These are phyloP conservation scores for Delichon dasypus DNA, from an alignment of 2,797 vertebrate species.

Conservation along the genomic window DNA sequence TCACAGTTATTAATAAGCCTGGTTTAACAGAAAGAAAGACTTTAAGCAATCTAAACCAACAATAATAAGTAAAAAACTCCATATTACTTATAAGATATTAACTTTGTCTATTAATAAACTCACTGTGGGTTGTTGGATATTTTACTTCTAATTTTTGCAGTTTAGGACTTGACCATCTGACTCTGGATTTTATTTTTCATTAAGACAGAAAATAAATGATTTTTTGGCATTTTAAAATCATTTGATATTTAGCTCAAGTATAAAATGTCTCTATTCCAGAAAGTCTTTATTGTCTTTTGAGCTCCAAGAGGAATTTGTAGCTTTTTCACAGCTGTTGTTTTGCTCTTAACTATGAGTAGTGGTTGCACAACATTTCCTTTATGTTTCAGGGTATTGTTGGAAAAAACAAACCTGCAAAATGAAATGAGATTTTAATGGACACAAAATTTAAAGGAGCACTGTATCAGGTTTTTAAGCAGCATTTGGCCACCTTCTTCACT, in stretches of 20 bases:
- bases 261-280: background rate
- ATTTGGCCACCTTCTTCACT: background rate
- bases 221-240: background rate
- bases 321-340: slow-evolving; percentile 52
- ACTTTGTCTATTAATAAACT: background rate
- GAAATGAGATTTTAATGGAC: background rate
- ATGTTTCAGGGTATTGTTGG: background rate
- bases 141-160: background rate
- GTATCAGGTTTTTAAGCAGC: background rate
- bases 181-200: background rate
- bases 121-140: background rate
- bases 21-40: background rate
- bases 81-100: background rate
- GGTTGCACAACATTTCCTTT: slow-evolving; percentile 46
- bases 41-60: background rate
- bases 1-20: background rate
- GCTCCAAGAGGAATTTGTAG: slow-evolving; percentile 23
- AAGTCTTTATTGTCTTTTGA: slow-evolving; percentile 12
- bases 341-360: background rate
- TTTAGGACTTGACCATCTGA: background rate
- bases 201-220: background rate
- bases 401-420: slow-evolving; percentile 13
- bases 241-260: background rate
- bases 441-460: background rate
- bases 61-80: background rate